phyloP scores from a whole-genome alignment of 2,113 vertebrate genomes.

The Cyanoramphus novaezelandiae region DNA sequence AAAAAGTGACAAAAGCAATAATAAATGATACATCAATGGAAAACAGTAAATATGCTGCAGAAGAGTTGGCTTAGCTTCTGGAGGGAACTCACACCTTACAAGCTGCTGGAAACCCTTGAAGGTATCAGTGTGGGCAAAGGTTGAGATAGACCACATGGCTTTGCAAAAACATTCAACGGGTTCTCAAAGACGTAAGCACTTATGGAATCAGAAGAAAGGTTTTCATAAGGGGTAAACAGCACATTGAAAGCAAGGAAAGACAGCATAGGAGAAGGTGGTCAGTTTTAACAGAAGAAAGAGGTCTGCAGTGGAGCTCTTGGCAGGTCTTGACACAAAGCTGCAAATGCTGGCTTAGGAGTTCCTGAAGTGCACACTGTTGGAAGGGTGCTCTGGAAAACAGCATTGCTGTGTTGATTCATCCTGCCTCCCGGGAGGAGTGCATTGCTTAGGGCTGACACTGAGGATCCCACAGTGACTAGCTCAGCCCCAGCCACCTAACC shows the following conservation, averaged over 20 bases:
- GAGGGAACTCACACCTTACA: neutral
- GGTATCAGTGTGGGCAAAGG: neutral
- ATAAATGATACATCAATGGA: neutral
- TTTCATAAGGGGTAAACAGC: neutral
- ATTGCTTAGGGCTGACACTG: constrained; percentile 42
- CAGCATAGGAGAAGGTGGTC: neutral
- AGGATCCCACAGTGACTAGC: neutral
- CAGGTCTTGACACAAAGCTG: neutral
- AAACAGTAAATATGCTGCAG: neutral
- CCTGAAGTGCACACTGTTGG: neutral
- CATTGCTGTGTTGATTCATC: neutral
- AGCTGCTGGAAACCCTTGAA: neutral
- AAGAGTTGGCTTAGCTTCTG: neutral
- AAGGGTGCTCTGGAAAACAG: constrained; percentile 46
- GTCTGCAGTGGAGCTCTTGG: neutral
- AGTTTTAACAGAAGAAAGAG: neutral
- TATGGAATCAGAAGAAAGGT: neutral
- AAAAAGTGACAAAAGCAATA: neutral
- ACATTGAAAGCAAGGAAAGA: neutral
- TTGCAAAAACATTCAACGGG: neutral
- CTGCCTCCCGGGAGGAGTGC: neutral
- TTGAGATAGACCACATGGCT: neutral
- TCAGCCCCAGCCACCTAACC: neutral
- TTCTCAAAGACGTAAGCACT: neutral
- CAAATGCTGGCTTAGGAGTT: neutral